These are phyloP conservation scores for Nyctibius bracteatus DNA, from an alignment of 2,113 vertebrate genomes.

Conservation along the genomic window DNA sequence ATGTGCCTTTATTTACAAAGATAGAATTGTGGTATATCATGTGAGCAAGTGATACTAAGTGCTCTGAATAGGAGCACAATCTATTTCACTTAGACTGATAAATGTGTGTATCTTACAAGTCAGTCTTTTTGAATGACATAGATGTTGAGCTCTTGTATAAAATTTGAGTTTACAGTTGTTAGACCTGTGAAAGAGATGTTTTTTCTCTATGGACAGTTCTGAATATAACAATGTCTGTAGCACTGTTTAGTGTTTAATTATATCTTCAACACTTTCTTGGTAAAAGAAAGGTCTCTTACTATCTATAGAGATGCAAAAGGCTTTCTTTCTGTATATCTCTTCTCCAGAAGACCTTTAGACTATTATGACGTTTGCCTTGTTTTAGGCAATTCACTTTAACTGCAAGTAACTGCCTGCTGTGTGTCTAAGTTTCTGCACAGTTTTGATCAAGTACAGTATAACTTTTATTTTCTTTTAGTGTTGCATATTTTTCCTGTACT, in stretches of 20 bases:
- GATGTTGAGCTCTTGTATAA: neutral
- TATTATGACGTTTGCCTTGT: neutral
- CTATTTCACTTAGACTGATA: neutral
- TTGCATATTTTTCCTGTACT: neutral
- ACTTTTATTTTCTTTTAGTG: neutral
- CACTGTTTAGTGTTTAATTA: conserved; percentile 14
- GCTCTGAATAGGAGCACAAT: neutral
- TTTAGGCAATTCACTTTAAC: neutral
- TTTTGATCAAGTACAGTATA: neutral
- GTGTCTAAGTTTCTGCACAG: neutral
- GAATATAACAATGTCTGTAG: neutral
- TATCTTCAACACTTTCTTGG: neutral
- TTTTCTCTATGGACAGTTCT: neutral
- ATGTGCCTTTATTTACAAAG: neutral
- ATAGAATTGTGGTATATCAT: neutral
- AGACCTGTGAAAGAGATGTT: neutral
- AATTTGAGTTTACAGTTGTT: neutral
- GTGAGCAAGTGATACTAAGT: neutral
- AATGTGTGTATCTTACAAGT: neutral
- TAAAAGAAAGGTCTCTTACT: neutral
- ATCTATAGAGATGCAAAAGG: neutral
- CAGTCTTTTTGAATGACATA: neutral
- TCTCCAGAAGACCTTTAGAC: neutral
- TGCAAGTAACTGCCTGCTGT: neutral
- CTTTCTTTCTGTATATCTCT: neutral